phyloP scores from a whole-genome alignment of 2,888 invertebrate species.

The Altica lythri region DNA sequence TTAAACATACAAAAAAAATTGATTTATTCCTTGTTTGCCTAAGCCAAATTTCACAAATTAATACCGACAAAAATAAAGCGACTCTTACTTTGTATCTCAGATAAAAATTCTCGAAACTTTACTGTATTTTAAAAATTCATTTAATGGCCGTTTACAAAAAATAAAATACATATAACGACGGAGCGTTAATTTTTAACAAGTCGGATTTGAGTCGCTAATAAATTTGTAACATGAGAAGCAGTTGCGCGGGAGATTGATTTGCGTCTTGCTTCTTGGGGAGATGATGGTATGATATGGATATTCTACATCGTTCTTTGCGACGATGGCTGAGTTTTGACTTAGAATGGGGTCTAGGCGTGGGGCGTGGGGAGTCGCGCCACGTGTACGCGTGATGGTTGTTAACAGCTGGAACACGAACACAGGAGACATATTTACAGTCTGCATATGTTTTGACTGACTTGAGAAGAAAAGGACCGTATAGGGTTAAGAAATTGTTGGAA shows the following conservation, averaged over 20 bases:
- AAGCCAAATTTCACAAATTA: too few species aligned
- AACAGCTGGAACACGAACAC: conserved; percentile 54
- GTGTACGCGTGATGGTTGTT: conserved; percentile 49
- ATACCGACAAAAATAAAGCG: too few species aligned
- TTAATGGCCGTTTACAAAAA: too few species aligned
- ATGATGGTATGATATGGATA: conserved; percentile 11
- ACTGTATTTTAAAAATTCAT: too few species aligned
- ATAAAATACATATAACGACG: too few species aligned
- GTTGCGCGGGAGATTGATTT: conserved; percentile 27
- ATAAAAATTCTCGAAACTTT: too few species aligned
- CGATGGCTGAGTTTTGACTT: background rate
- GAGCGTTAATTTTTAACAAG: too few species aligned
- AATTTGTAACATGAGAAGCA: conserved; percentile 29
- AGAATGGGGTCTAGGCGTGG: background rate
- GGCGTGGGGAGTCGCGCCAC: conserved; percentile 39
- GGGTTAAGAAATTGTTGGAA: too few species aligned
- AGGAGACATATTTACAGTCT: conserved; percentile 52
- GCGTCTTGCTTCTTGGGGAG: conserved; percentile 25
- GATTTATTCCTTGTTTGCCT: too few species aligned
- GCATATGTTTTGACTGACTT: conserved; percentile 45
- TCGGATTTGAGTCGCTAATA: conserved; percentile 17
- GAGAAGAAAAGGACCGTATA: too few species aligned
- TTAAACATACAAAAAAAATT: too few species aligned
- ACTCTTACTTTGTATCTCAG: too few species aligned
- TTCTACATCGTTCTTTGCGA: background rate